Evolutionary conservation across 1,140 invertebrate species (phyloP), one percentile per base, ranked within the genome.

Genomic region (Papilio dardanus): DNA sequence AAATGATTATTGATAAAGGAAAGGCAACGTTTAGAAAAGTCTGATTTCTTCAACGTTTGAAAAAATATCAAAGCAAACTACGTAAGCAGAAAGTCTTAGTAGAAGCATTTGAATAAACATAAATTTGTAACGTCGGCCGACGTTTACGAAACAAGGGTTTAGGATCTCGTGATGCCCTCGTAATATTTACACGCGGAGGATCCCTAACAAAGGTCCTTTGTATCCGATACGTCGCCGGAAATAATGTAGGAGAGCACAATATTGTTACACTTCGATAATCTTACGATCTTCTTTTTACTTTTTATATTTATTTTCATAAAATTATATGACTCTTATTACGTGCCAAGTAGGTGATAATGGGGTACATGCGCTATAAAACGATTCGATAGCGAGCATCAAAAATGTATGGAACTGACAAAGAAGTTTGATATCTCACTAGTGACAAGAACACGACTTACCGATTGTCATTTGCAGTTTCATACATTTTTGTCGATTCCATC

Each of bases 61-160:
- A 33, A 30, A 66, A 71, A 71, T 28, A 46, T 71, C 66, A 68
- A 68, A 19, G 33, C 31, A 30, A 42, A 42, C 33, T 40, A 69
- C 21, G 37, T 40, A 71, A 42, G 24, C 33, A 71, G 4, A 24
- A 28, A 71, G 40, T 37, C 66, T 37, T 68, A 58, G 21, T 21
- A 14, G 42, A 71, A 42, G 68, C 68, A 71, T 73, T 73, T 73
- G 71, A 73, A 73, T 73, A 73, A 73, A 73, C 71, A 73, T 73
- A 73, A 73, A 73, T 73, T 73, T 73, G 71, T 58, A 54, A 73
- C 42, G 30, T 46, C 33, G 31, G 30, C 30, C 46, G 67, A 33
- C 33, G 71, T 73, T 73, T 73, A 50, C 46, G 71, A 73, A 73
- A 73, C 71, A 73, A 58, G 71, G 71, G 71, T 73, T 73, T 58